Conservation (phyloP, 2,797 vertebrate species). For the Enteromius trimaculatus region DNA sequence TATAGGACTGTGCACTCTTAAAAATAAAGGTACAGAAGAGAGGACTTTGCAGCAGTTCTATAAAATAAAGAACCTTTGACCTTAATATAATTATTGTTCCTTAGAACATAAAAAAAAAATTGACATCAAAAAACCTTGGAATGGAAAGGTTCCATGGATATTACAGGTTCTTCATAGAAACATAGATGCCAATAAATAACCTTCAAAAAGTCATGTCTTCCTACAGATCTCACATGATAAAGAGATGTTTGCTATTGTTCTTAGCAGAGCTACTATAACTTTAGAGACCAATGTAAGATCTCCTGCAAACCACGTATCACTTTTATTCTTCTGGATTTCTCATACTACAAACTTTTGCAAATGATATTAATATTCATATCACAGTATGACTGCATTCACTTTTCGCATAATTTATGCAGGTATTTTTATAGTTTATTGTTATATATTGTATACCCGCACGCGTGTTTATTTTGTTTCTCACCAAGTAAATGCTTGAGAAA, state of each 20-base stretch:
- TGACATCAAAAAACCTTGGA: neutral
- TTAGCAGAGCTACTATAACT: neutral
- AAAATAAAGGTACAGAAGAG: neutral
- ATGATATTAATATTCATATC: neutral
- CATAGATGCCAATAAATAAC: neutral
- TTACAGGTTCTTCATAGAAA: neutral
- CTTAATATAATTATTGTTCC: neutral
- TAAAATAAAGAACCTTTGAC: neutral
- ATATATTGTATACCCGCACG: neutral
- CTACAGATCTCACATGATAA: neutral
- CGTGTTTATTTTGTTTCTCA: neutral
- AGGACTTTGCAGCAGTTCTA: neutral
- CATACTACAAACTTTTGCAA: neutral
- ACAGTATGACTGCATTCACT: neutral
- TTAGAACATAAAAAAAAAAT: neutral
- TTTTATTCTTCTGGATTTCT: neutral
- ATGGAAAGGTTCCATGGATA: neutral
- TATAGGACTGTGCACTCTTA: neutral
- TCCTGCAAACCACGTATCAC: neutral
- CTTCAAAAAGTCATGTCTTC: neutral
- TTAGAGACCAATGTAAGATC: neutral
- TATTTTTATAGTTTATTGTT: neutral
- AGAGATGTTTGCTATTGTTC: neutral
- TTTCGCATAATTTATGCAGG: neutral
- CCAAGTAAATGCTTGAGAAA: neutral